Conservation (phyloP, 1,140 invertebrate species). For the Phenacoccus solenopsis region DNA sequence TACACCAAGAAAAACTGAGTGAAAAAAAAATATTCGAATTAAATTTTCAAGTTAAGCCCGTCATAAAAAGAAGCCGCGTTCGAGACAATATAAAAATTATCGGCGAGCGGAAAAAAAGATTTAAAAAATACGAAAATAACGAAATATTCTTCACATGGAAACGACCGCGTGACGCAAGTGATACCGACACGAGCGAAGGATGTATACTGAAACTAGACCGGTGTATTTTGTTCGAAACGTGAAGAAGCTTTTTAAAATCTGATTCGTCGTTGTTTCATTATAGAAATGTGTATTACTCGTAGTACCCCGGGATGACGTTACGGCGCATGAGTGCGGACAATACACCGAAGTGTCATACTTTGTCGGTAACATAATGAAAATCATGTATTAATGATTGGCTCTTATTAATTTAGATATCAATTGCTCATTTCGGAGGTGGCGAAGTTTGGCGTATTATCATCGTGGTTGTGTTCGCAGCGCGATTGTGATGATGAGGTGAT, state of each 20-base stretch:
- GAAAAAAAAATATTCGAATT: too few relatives aligned
- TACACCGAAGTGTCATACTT: background rate
- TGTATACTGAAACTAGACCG: background rate
- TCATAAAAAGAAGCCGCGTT: too few relatives aligned
- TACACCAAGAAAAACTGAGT: too few relatives aligned
- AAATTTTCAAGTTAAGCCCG: too few relatives aligned
- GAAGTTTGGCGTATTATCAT: too few relatives aligned
- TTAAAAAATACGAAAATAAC: background rate
- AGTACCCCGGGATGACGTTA: background rate
- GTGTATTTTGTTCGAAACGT: background rate
- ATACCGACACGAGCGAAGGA: background rate
- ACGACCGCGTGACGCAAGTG: background rate
- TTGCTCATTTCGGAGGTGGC: background rate
- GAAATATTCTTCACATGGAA: background rate
- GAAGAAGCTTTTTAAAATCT: background rate
- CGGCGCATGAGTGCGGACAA: background rate
- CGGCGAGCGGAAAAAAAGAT: too few relatives aligned
- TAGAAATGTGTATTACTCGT: too few relatives aligned
- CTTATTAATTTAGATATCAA: background rate
- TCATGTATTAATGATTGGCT: background rate
- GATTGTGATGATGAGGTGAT: too few relatives aligned
- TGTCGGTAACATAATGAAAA: background rate
- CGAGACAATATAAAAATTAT: background rate
- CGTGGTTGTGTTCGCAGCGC: too few relatives aligned
- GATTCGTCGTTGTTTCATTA: background rate